Conservation (phyloP, 2,888 invertebrate genomes). For the Trichogramma evanescens region DNA sequence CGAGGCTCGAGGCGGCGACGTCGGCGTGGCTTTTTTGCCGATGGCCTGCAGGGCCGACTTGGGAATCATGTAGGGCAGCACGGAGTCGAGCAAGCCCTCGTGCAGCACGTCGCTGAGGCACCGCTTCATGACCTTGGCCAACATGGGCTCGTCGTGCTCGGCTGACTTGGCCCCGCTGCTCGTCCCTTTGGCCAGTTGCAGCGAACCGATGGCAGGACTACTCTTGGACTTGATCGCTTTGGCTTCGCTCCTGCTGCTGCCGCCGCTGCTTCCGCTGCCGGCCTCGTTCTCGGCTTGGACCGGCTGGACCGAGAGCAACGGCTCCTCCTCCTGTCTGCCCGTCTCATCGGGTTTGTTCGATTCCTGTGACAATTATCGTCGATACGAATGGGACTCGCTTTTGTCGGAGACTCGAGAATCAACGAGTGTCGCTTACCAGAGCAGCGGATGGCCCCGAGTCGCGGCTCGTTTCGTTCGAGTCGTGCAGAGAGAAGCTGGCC, state of each 20-base stretch:
- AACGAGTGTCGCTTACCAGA: too few species aligned
- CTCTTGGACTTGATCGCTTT: background rate
- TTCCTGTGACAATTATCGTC: background rate
- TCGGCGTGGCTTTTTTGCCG: slow-evolving; percentile 42
- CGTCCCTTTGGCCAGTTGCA: background rate
- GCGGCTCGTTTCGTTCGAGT: too few species aligned
- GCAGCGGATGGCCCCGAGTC: too few species aligned
- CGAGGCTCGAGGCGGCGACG: background rate
- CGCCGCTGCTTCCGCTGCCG: too few species aligned
- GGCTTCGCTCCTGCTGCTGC: too few species aligned
- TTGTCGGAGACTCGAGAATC: too few species aligned
- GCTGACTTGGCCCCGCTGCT: background rate
- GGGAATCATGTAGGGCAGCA: slow-evolving; percentile 68
- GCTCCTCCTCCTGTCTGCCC: too few species aligned
- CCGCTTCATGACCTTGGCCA: slow-evolving; percentile 41
- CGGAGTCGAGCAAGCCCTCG: slow-evolving; percentile 76
- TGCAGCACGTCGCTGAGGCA: slow-evolving; percentile 61
- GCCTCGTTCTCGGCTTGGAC: too few species aligned
- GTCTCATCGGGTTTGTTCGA: background rate
- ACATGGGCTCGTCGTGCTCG: slow-evolving; percentile 26
- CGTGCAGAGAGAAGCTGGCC: slow-evolving; percentile 45
- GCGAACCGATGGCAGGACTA: background rate
- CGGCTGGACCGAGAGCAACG: too few species aligned
- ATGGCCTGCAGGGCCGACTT: slow-evolving; percentile 54
- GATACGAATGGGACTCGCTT: too few species aligned